These are phyloP conservation scores for Menura novaehollandiae DNA, from an alignment of 2,113 vertebrate species.

Conservation along the genomic window DNA sequence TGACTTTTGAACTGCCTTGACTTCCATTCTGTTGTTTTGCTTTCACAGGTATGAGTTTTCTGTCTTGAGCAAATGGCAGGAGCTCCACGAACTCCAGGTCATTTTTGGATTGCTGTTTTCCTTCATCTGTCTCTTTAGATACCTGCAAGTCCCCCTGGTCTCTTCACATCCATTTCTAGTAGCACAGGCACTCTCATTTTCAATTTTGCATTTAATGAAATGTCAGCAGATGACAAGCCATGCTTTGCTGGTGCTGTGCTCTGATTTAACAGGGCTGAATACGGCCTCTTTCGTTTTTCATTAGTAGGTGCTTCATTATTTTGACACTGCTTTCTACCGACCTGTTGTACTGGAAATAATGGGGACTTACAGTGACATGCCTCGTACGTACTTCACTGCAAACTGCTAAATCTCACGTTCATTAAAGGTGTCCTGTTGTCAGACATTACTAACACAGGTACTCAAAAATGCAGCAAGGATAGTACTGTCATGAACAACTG, in stretches of 20 bases:
- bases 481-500: not conserved
- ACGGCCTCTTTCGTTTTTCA: not conserved
- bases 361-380: not conserved
- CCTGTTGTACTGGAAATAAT: not conserved
- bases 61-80: not conserved
- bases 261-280: not conserved
- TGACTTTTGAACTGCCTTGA: not conserved
- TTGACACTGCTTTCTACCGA: not conserved
- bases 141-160: not conserved
- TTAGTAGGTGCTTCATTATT: not conserved
- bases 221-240: not conserved
- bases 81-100: not conserved
- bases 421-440: not conserved
- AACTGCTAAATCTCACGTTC: not conserved
- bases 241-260: not conserved
- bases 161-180: not conserved
- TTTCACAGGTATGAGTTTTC: not conserved
- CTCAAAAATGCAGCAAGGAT: not conserved
- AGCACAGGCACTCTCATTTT: not conserved
- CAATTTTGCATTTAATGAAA: not conserved
- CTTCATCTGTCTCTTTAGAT: not conserved
- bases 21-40: not conserved
- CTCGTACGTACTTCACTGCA: accelerated
- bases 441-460: not conserved
- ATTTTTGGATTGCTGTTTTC: not conserved